Evolutionary conservation across 2,888 invertebrate genomes (phyloP).

Genomic region (Tipula confusa): DNA sequence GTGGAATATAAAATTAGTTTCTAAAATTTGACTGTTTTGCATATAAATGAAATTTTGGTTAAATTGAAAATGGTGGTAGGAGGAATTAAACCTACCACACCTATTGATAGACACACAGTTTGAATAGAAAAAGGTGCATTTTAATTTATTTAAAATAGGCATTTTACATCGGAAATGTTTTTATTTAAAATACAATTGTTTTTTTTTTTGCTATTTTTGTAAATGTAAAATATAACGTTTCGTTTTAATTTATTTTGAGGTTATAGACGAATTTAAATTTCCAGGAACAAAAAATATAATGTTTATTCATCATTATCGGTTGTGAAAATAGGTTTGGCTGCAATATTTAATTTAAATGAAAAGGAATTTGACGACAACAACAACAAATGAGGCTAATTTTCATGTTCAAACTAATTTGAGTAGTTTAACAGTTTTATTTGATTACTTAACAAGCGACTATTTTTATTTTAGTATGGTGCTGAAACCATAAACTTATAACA

Average conservation of each 20-base stretch:
- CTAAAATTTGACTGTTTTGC: constrained; percentile 25
- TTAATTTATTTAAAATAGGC: constrained; percentile 12
- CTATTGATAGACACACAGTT: neutral
- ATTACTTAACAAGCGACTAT: too few species aligned
- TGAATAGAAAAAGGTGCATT: neutral
- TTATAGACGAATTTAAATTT: neutral
- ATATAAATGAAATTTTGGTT: constrained; percentile 1
- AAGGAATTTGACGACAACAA: neutral
- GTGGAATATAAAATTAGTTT: constrained; percentile 25
- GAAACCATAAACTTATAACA: too few species aligned
- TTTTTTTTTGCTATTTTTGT: neutral
- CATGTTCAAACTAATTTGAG: too few species aligned
- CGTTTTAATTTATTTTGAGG: constrained; percentile 3
- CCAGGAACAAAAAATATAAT: neutral
- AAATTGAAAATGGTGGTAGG: neutral
- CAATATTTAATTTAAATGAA: neutral
- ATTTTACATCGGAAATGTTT: constrained; percentile 5
- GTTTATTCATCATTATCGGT: neutral
- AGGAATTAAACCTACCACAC: neutral
- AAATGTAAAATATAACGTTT: neutral
- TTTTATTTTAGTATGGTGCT: too few species aligned
- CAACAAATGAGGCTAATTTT: too few species aligned
- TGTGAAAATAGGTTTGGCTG: neutral
- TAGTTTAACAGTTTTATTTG: too few species aligned
- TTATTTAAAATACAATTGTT: neutral